Conservation (phyloP, 1,140 invertebrate species). For the Saccostrea glomerata region DNA sequence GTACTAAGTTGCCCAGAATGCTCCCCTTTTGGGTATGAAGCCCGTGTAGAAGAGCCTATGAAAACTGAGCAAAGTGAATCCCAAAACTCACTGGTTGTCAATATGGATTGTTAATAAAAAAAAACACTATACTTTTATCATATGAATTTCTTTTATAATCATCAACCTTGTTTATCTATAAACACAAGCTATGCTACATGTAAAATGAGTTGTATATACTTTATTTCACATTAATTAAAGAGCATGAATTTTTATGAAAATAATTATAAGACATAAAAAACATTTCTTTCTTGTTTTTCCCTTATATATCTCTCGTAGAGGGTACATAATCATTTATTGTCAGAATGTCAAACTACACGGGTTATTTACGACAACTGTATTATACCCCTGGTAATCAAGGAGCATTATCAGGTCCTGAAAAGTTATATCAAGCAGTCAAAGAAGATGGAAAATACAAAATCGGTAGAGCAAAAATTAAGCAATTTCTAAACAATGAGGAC, state of each 20-base stretch:
- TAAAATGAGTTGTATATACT: too few species aligned
- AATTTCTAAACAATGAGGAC: background rate
- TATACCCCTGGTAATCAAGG: background rate
- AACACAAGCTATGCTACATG: background rate
- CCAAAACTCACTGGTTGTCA: background rate
- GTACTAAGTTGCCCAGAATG: slow-evolving; percentile 38
- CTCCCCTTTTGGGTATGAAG: background rate
- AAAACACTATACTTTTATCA: background rate
- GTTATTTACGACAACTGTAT: slow-evolving; percentile 1
- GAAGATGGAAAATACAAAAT: background rate
- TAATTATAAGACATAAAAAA: background rate
- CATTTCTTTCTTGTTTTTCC: background rate
- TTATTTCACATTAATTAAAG: too few species aligned
- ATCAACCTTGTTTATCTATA: background rate
- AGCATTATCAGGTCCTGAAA: background rate
- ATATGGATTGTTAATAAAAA: background rate
- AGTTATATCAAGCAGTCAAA: background rate
- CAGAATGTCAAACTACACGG: background rate
- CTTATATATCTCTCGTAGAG: background rate
- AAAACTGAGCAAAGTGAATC: background rate
- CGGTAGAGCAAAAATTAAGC: background rate
- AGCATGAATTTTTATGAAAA: too few species aligned
- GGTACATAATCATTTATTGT: background rate
- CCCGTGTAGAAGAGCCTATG: background rate
- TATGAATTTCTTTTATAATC: background rate